Evolutionary conservation across 2,113 vertebrate species (phyloP).

Genomic region (Sander vitreus): DNA sequence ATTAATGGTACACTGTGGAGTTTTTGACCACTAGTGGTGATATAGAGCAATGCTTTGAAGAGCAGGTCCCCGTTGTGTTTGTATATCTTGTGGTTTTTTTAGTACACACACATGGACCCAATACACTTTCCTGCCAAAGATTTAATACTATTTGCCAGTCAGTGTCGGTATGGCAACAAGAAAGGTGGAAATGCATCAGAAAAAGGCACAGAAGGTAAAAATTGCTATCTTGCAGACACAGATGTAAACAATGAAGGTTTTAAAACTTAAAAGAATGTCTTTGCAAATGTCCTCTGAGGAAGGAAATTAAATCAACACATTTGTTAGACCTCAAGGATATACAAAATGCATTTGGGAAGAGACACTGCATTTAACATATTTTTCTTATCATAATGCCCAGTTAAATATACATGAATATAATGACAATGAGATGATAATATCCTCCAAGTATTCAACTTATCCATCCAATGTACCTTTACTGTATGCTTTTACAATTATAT

Average conservation of each 20-base stretch:
- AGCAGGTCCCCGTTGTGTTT: neutral
- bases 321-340: neutral
- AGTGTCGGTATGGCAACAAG: neutral
- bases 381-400: neutral
- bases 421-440: neutral
- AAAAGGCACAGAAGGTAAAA: neutral
- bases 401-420: neutral
- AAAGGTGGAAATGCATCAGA: neutral
- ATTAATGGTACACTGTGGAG: neutral
- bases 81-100: neutral
- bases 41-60: slow-evolving; percentile 1
- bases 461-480: neutral
- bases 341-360: neutral
- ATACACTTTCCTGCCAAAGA: neutral
- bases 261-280: neutral
- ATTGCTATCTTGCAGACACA: neutral
- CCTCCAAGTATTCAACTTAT: neutral
- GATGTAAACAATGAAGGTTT: slow-evolving; percentile 1
- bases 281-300: neutral
- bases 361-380: neutral
- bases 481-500: neutral
- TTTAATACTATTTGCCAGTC: neutral
- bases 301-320: neutral
- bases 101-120: neutral
- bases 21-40: neutral